Conservation (phyloP, 2,113 vertebrate genomes). For the Lampris incognitus region DNA sequence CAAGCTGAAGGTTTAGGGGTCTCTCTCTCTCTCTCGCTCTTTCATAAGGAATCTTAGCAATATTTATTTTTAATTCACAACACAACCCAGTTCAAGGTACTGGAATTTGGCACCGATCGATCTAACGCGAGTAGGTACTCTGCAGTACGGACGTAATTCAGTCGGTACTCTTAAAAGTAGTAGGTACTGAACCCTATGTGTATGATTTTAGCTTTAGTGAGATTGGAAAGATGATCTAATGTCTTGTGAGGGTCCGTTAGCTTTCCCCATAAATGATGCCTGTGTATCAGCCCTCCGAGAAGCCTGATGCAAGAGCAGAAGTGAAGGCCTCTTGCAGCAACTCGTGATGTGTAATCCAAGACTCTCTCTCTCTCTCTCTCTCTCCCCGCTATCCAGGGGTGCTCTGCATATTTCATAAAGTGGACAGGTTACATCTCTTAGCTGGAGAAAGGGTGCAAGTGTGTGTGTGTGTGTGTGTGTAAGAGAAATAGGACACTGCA, state of each 20-base stretch:
- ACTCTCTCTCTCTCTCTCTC: neutral
- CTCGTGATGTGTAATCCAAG: conserved; percentile 61
- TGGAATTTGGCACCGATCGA: no score
- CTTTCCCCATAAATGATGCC: neutral
- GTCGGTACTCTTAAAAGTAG: no score
- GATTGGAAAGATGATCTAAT: no score
- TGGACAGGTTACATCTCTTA: conserved; percentile 56
- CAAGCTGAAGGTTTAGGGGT: no score
- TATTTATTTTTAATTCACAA: no score
- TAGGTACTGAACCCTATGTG: no score
- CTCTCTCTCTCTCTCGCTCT: no score
- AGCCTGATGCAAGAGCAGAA: conserved; percentile 19
- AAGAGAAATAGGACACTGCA: conserved; percentile 34
- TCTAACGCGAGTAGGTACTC: no score
- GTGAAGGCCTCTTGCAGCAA: conserved; percentile 37
- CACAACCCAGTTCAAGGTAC: no score
- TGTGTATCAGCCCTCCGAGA: conserved; percentile 16
- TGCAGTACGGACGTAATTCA: no score
- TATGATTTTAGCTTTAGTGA: neutral
- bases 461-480: conserved; percentile 12
- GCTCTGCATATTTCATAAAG: conserved; percentile 68
- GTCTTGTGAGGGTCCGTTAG: no score
- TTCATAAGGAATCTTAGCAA: no score
- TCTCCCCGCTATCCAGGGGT: conserved; percentile 13
- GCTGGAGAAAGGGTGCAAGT: conserved; percentile 7